These are phyloP conservation scores for Amphiprion clarkii DNA, from an alignment of 2,797 vertebrate species.

Conservation along the genomic window DNA sequence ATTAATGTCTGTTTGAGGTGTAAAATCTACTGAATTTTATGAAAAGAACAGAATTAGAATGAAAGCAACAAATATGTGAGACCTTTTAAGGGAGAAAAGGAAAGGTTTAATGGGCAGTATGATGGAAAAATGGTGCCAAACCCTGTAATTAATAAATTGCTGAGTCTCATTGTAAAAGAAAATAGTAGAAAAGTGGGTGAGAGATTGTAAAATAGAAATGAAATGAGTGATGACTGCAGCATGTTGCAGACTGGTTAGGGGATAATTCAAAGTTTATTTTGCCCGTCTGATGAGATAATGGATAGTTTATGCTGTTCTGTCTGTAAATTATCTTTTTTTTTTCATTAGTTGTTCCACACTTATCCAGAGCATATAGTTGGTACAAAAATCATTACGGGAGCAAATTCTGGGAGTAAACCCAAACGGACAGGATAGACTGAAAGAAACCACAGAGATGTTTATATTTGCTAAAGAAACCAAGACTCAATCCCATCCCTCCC, in stretches of 20 bases:
- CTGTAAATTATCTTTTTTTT: conserved; percentile 22
- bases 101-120: neutral
- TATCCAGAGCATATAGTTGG: conserved; percentile 17
- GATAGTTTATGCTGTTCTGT: conserved; percentile 37
- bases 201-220: conserved; percentile 29
- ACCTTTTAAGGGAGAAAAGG: neutral
- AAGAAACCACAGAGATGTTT: conserved; percentile 18
- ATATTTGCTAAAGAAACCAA: neutral
- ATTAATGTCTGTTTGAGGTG: neutral
- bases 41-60: neutral
- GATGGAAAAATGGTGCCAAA: conserved; percentile 3
- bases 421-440: conserved; percentile 29
- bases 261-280: conserved; percentile 39
- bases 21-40: conserved; percentile 1
- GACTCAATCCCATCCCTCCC: too few relatives aligned
- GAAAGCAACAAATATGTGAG: neutral
- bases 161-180: conserved; percentile 19
- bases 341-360: conserved; percentile 2
- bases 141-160: conserved; percentile 2
- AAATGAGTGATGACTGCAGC: conserved; percentile 12
- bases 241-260: neutral
- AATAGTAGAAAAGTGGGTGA: conserved; percentile 14
- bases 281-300: conserved; percentile 46
- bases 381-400: conserved; percentile 27
- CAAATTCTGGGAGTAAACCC: conserved; percentile 15